Evolutionary conservation across 2,888 invertebrate species (phyloP), one percentile per base, ranked within the genome.

Genomic region (Ariolimax columbianus): DNA sequence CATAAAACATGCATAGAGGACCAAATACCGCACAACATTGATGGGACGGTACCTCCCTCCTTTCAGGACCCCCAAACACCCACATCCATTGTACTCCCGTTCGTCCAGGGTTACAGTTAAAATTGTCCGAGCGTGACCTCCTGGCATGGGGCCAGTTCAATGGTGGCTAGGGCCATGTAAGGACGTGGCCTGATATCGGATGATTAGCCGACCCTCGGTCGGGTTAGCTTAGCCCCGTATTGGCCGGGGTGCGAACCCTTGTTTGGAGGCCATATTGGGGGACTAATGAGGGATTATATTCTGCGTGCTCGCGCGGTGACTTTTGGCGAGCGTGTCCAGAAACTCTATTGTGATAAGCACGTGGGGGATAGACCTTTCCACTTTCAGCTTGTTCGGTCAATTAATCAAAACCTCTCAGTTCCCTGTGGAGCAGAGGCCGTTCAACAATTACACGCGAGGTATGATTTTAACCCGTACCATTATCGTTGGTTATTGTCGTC

Each of bases 61-160:
- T 51, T 33, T n/a, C 75, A 30, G 51, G 51, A 17, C 47, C 51
- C 43, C 33, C 17, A n/a, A 43, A 75, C 75, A 51, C 33, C 23
- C 33, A 4, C 33, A 68, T 66, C 66, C 36, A 68, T 77, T 79
- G 43, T 43, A 14, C 14, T 30, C 43, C 9, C 33, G 17, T n/a
- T 66, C 43, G 40, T 23, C 66, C 19, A n/a, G 43, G 79, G 79
- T 79, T 63, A 79, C 4, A 79, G 79, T 79, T 79, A 68, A 79
- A 79, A 79, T 79, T 79, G 79, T 79, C 79, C 66, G 66, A 66
- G 40, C 79, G 68, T 79, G 79, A 79, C 79, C 79, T 68, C 68
- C 30, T 43, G 47, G 79, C 14, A 59, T 9, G 66, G 68, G 79
- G 79, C 68, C 79, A 79, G 43, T 79, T 43, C 79, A 43, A 66